A percentile compares a stretch with the other conserved stretches of the same genome.
These are phyloP conservation scores for Cephalopachus bancanus DNA, from an alignment of 2,797 vertebrate species.

Conservation along the genomic window DNA sequence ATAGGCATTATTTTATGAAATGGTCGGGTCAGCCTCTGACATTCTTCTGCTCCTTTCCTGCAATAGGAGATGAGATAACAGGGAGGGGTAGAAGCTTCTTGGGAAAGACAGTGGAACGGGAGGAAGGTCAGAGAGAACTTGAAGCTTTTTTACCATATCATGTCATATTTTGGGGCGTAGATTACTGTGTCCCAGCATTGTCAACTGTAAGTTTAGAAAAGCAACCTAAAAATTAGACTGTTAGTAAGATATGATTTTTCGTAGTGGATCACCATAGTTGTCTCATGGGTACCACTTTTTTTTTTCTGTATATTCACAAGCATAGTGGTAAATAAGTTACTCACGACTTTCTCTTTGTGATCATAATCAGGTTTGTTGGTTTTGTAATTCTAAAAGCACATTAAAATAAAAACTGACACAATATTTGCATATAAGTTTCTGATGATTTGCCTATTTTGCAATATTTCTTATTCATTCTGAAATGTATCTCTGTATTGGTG, in stretches of 20 bases:
- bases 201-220: background rate
- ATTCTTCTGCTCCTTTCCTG: too few relatives aligned
- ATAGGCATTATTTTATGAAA: too few relatives aligned
- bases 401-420: background rate
- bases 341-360: background rate
- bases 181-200: too few relatives aligned
- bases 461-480: background rate
- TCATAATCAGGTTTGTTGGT: background rate
- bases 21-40: too few relatives aligned
- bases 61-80: too few relatives aligned
- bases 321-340: background rate
- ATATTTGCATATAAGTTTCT: background rate
- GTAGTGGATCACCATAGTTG: too few relatives aligned
- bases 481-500: slow-evolving; percentile 6
- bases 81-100: too few relatives aligned
- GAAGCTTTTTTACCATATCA: too few relatives aligned
- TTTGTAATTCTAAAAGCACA: background rate
- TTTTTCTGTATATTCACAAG: background rate
- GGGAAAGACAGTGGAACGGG: too few relatives aligned
- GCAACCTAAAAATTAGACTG: background rate
- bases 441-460: background rate
- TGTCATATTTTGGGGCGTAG: too few relatives aligned
- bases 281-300: background rate
- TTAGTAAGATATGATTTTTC: background rate
- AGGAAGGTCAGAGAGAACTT: too few relatives aligned